Evolutionary conservation across 2,113 vertebrate genomes (phyloP), one percentile per base, ranked within the genome.

Genomic region (Dasypus novemcinctus): DNA sequence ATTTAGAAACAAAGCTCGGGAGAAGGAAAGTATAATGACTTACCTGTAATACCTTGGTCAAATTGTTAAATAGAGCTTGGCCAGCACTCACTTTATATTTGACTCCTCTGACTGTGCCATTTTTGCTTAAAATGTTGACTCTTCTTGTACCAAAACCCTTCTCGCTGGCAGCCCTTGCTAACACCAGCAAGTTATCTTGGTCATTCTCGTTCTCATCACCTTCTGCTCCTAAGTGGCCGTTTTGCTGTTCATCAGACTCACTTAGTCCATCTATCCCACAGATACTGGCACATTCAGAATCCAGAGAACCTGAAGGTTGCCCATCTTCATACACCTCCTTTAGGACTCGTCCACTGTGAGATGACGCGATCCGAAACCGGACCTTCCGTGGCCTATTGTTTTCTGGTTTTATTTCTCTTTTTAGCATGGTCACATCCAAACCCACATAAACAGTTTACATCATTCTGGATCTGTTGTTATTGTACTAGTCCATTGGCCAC

Each of bases 11-110:
- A 83, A 7, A 36, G 76, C 14, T n/a, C 15, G 85, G 75, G n/a
- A 80, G 8, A 33, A 80, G 69, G 18, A 90, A 72, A 80, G 38
- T 7, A 2, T 0, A 3, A 59, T 49, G 97, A 98, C 99, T 99
- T 98, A 99, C 99, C 98, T 99, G 98, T 94, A 98, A 98, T 36
- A 98, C 98, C 96, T 98, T 98, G 89, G 99, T 98, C 88, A 99
- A 98, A 97, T 99, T 99, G 97, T 99, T 98, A 98, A 99, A 99
- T 31, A 99, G 98, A 59, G 98, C 99, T 98, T 99, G 99, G 63
- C 99, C 99, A 21, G 99, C 99, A 29, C 99, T 99, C 98, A 99
- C 99, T 99, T 99, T 99, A 95, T 99, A 99, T 96, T 99, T 99
- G 96, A 99, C 99, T 54, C 99, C 99, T 96, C 99, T 98, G 59